Conservation (phyloP, 2,113 vertebrate species). For the Rissa tridactyla region DNA sequence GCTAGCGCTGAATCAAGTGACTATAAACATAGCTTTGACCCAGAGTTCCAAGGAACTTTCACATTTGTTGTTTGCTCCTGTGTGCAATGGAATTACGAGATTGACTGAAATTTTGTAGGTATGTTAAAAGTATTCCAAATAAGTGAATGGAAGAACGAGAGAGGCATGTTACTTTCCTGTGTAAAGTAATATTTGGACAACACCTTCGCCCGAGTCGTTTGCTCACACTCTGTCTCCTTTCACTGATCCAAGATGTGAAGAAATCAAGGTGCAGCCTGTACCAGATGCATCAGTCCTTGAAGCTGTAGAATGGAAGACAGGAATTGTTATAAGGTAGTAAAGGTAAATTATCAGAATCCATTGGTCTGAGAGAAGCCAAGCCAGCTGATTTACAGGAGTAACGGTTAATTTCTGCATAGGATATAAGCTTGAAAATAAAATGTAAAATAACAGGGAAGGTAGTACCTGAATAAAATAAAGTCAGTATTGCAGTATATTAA, state of each 20-base stretch:
- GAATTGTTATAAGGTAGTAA: neutral
- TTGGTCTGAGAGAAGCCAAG: neutral
- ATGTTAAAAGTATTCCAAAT: neutral
- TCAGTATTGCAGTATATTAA: neutral
- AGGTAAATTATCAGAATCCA: neutral
- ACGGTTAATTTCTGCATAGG: neutral
- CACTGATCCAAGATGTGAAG: neutral
- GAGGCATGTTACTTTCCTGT: neutral
- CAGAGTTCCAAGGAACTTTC: neutral
- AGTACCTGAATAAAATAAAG: neutral
- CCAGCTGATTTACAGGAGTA: neutral
- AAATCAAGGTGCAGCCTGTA: neutral
- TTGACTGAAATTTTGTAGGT: neutral
- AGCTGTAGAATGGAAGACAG: neutral
- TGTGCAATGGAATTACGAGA: neutral
- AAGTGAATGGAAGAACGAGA: neutral
- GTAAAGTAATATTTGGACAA: neutral
- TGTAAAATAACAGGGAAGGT: neutral
- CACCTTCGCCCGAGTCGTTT: neutral
- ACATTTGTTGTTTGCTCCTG: neutral
- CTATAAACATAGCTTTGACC: neutral
- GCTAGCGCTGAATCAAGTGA: neutral
- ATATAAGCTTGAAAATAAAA: neutral
- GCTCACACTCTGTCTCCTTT: neutral
- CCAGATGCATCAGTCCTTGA: neutral